phyloP scores from a whole-genome alignment of 2,888 invertebrate genomes.

The Cacoxenus indagator region DNA sequence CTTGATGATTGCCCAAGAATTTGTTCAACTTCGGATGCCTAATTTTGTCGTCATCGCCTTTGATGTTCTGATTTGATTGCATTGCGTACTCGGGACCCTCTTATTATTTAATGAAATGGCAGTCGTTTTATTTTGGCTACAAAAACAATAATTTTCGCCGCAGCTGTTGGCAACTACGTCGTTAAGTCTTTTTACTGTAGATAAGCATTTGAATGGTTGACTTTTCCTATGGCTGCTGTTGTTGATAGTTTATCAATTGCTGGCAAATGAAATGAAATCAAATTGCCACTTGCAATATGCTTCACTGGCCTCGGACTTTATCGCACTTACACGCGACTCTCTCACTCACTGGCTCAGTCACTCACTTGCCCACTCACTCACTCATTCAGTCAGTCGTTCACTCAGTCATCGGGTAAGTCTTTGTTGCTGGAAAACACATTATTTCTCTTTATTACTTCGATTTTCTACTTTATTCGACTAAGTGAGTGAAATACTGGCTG shows the following conservation, averaged over 20 bases:
- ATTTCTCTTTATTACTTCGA: conserved; percentile 5
- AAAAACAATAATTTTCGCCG: neutral
- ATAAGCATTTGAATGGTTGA: neutral
- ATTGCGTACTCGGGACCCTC: neutral
- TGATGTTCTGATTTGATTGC: too few relatives aligned
- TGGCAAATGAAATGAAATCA: conserved; percentile 29
- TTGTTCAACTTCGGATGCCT: too few relatives aligned
- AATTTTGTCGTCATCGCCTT: too few relatives aligned
- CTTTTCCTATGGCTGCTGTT: neutral
- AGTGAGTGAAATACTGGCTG: neutral
- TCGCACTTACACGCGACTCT: neutral
- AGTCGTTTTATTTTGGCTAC: neutral
- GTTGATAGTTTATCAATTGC: conserved; percentile 23
- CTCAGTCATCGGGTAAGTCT: too few relatives aligned
- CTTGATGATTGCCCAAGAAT: too few relatives aligned
- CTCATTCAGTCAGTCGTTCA: neutral
- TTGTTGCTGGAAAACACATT: conserved; percentile 3
- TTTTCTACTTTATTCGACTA: neutral
- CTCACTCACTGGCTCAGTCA: neutral
- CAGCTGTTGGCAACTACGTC: neutral
- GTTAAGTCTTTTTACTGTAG: neutral
- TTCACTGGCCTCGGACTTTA: neutral
- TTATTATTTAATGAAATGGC: neutral
- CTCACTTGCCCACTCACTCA: neutral
- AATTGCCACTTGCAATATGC: conserved; percentile 32